Conservation (phyloP, 2,888 invertebrate species). For the Eulithis testata region DNA sequence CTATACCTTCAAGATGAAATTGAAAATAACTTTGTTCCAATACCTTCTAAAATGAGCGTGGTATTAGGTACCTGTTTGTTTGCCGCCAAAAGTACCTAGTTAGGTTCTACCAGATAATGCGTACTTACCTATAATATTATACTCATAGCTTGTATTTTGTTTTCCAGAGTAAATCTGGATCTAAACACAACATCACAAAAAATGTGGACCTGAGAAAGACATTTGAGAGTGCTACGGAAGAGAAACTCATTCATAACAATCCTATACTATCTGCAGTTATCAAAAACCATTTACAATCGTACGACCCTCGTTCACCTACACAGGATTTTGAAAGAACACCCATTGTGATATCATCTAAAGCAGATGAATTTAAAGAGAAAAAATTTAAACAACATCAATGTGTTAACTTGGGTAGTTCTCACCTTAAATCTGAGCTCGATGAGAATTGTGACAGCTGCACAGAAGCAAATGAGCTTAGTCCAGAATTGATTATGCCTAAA, state of each 20-base stretch:
- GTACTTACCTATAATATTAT: no score
- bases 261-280: constrained; percentile 79
- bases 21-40: no score
- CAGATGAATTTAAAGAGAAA: constrained; percentile 52
- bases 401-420: constrained; percentile 59
- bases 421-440: constrained; percentile 54
- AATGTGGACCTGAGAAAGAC: constrained; percentile 78
- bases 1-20: no score
- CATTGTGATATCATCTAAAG: constrained; percentile 67
- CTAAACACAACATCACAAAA: constrained; percentile 78
- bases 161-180: constrained; percentile 70
- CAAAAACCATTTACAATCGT: constrained; percentile 76
- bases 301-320: constrained; percentile 85
- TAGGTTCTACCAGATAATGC: no score
- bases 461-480: constrained; percentile 56
- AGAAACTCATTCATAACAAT: constrained; percentile 74
- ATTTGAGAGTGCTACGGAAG: constrained; percentile 72
- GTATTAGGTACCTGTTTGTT: no score
- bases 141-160: constrained; percentile 12
- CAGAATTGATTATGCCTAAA: constrained; percentile 67
- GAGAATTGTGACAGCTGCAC: constrained; percentile 56
- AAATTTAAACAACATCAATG: constrained; percentile 47
- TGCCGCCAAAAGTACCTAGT: no score
- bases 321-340: constrained; percentile 86
- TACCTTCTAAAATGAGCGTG: no score